phyloP scores from a whole-genome alignment of 2,113 vertebrate genomes.

The Hyperopisus bebe region DNA sequence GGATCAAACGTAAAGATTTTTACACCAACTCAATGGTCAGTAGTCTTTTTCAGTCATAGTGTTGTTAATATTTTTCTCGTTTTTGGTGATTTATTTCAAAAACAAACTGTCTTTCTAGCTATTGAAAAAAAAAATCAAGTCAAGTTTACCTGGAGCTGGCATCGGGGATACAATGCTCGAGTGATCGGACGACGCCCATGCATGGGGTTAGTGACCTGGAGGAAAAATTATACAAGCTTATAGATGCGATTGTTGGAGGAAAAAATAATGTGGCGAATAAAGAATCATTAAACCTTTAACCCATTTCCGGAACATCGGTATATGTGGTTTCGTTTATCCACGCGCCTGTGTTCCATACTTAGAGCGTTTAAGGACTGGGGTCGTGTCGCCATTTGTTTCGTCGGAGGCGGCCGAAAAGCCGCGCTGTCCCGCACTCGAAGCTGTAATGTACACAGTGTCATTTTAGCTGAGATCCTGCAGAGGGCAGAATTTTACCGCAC shows the following conservation, averaged over 20 bases:
- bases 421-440: background rate
- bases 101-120: background rate
- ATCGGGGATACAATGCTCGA: no score
- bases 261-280: background rate
- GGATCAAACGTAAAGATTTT: background rate
- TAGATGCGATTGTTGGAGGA: background rate
- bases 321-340: background rate
- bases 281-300: background rate
- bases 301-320: background rate
- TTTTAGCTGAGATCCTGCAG: constrained; percentile 51
- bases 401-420: background rate
- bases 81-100: background rate
- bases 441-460: background rate
- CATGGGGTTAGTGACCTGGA: background rate
- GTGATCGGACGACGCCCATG: no score
- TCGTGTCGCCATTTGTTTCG: background rate
- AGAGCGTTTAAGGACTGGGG: background rate
- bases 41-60: background rate
- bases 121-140: no score
- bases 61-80: background rate
- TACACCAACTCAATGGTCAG: background rate
- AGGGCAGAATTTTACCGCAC: constrained; percentile 55
- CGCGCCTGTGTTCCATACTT: background rate
- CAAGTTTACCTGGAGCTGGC: no score
- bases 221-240: background rate